Base-by-base conservation (phyloP, 2,797 vertebrate species). In the Oreochromis grahami region DNA sequence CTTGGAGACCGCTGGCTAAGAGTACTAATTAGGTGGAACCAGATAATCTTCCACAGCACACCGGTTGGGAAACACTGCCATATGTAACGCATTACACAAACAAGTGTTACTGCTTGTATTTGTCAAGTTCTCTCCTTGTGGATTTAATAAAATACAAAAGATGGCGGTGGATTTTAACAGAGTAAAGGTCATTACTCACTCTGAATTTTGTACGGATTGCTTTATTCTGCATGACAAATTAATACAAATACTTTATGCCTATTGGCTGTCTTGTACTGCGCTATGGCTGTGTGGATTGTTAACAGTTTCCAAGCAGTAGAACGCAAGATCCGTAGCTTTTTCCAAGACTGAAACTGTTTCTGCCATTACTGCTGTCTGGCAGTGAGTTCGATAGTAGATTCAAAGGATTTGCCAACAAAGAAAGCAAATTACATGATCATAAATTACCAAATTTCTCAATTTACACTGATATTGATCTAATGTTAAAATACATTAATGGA, bases 101-200 rank as follows among this genome's bases (percentile, higher is more conserved):
- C 5, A 19, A 58, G 15, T 34, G 15, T 58, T 58, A 34, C 29
- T 0, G 5, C 19, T 32, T 32, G 15, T 0, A 58, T 58, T 58
- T 34, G 32, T 58, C 29, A 58, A 58, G 26, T 58, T 58, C 15
- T 58, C 56, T 58, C 56, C 15, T 34, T 34, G 0, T 58, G 29
- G 15, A 58, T 58, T 58, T 58, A 58, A 58, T 34, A 6, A 58
- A 58, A 58, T 34, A 1, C 56, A 58, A 58, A 32, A 58, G 6
- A 32, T 19, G 55, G 26, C 2, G 0, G 55, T 58, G 26, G 15
- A 17, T 58, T 58, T 58, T 0, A 58, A 56, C 55, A 32, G 15
- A 34, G 56, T 58, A 34, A 58, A 58, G 3, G 17, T 58, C 8
- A 58, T 58, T 32, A 32, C 5, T 14, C 0, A 0, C 14, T 58